Evolutionary conservation across 2,797 vertebrate species (phyloP), one percentile per base, ranked within the genome.

Genomic region (Pangasius mekongensis): DNA sequence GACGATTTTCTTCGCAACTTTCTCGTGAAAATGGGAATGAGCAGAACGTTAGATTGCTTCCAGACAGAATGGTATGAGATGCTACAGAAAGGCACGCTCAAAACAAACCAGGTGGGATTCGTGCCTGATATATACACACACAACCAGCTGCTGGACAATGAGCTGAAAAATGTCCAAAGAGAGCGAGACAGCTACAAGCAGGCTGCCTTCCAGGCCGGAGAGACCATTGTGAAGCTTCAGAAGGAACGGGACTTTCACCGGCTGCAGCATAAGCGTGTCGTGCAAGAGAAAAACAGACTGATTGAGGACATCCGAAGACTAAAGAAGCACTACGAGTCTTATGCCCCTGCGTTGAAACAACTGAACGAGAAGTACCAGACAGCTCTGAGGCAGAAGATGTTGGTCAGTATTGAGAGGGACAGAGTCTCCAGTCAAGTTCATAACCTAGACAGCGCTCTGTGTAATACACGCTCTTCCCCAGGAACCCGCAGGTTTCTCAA

Each of bases 21-120:
- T 89, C 95, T 99, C 43, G 93, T 95, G 86, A 96, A 96, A 90
- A 88, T 95, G 95, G 96, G 95, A 69, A 99, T 99, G 98, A 94
- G 90, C 52, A 96, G 95, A 92, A 99, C 98, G 0, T 93, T 99
- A 9, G 92, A 97, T 83, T 97, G 96, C 93, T 99, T 99, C 91
- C 97, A 99, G 71, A 95, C 93, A 0, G 98, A 99, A 96, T 98
- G 98, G 98, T 96, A 95, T 11, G 97, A 98, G 86, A 92, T 97
- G 90, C 84, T 91, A 27, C 93, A 97, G 85, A 97, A 93, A 89
- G 97, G 97, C 30, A 30, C 90, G 27, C 33, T 96, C 20, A 89
- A 93, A n/a, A 49, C 90, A 1, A 89, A 88, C 16, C 89, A 86
- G 36, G 11, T 74, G 16, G 96, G 88, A 0, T 91, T 93, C 52